phyloP scores from a whole-genome alignment of 2,113 vertebrate genomes.

The Opisthocomus hoazin region DNA sequence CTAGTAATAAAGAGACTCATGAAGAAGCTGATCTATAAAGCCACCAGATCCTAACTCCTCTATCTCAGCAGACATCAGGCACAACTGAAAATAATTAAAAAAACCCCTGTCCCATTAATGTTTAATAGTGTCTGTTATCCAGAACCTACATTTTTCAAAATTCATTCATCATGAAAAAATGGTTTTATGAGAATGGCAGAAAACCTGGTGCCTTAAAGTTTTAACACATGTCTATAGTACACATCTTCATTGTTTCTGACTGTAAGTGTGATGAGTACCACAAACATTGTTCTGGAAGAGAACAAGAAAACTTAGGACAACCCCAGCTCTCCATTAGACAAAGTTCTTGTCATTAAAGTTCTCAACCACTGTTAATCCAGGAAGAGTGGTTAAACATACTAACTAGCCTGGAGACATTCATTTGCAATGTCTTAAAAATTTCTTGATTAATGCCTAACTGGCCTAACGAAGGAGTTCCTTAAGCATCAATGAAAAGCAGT shows the following conservation, averaged over 20 bases:
- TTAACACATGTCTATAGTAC: neutral
- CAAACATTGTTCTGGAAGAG: neutral
- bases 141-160: neutral
- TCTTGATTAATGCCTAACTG: neutral
- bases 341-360: neutral
- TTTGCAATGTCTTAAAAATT: neutral
- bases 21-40: neutral
- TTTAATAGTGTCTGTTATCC: neutral
- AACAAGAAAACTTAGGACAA: neutral
- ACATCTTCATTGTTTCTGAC: neutral
- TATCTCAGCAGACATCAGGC: neutral
- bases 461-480: neutral
- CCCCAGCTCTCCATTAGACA: neutral
- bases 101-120: neutral
- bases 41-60: neutral
- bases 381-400: neutral
- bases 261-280: neutral
- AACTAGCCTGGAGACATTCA: neutral
- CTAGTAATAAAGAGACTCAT: neutral
- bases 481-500: neutral
- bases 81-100: too few species aligned
- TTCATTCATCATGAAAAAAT: neutral
- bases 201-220: neutral
- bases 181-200: neutral
- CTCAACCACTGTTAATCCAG: neutral